Percentiles rank a stretch among this genome's conserved stretches.
Evolutionary conservation across 2,797 vertebrate genomes (phyloP).

Genomic region (Aselliscus stoliczkanus): DNA sequence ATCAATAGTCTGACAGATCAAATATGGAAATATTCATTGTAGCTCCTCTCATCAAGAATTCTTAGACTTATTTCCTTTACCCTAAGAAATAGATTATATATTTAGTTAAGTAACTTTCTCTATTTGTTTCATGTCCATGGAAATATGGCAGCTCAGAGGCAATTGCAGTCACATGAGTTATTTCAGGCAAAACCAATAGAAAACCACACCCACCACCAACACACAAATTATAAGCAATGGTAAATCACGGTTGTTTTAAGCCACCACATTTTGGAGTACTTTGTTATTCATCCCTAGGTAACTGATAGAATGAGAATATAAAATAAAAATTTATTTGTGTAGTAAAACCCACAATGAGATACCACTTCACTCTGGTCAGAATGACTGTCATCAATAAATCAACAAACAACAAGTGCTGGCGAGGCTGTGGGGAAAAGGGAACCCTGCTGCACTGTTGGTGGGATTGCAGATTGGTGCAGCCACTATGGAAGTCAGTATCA

Average conservation of each 20-base stretch:
- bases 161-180: background rate
- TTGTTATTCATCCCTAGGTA: background rate
- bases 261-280: background rate
- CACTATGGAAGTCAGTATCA: no score
- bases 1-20: background rate
- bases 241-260: background rate
- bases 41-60: background rate
- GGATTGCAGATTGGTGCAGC: no score
- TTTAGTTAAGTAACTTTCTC: background rate
- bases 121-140: background rate
- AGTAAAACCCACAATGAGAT: no score
- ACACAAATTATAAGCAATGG: background rate
- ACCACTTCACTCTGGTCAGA: no score
- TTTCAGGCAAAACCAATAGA: background rate
- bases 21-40: background rate
- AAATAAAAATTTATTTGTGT: background rate
- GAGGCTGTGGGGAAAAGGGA: no score
- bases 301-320: background rate
- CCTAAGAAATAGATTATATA: background rate
- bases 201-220: background rate
- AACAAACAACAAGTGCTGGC: no score
- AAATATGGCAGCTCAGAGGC: background rate
- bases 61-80: background rate
- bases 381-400: no score
- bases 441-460: no score